Base-by-base conservation (phyloP, 1,140 invertebrate genomes). In the Drosophila bifasciata region DNA sequence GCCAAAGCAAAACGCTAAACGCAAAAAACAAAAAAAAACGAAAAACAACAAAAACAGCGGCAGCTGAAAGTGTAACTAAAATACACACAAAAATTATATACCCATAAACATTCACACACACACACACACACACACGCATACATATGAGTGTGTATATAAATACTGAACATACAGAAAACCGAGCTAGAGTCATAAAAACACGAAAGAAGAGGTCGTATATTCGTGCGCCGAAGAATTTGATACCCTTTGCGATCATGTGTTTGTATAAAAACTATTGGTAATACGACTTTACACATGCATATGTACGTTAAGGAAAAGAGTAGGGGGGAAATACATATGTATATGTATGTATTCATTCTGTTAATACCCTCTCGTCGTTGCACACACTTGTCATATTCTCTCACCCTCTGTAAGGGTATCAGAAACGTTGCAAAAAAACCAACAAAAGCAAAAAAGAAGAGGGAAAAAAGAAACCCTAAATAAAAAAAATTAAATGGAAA, bases 401-500 rank as follows among this genome's bases (percentile, higher is more conserved):
- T 5, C n/a, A n/a, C n/a, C n/a, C 32, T 36, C 11, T 36, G 9
- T 36, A 36, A 36, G 32, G 32, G 32, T 74, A 53, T 72, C 67
- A 60, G 72, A 59, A 77, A 62, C 73, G 39, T 70, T 71, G 77
- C 81, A 69, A 77, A 85, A 36, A 60, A 71, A 28, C 28, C 8
- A 28, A 9, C 28, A 28, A 63, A 57, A 67, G 67, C n/a, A 56
- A 51, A 45, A 45, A 17, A 16, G 45, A 49, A 59, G 17, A 32
- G 8, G 56, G 19, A 21, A 44, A 69, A 79, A 74, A 81, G 63
- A 72, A 86, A 86, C 86, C 73, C 77, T 70, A 86, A 86, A 86
- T 85, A 86, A 86, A 85, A 85, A 36, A 86, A 86, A 81, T 86
- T 86, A 86, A 88, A 86, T 86, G 81, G 80, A 86, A 86, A 86